Base-by-base conservation (phyloP, 2,797 vertebrate species). In the Sciurus vulgaris region DNA sequence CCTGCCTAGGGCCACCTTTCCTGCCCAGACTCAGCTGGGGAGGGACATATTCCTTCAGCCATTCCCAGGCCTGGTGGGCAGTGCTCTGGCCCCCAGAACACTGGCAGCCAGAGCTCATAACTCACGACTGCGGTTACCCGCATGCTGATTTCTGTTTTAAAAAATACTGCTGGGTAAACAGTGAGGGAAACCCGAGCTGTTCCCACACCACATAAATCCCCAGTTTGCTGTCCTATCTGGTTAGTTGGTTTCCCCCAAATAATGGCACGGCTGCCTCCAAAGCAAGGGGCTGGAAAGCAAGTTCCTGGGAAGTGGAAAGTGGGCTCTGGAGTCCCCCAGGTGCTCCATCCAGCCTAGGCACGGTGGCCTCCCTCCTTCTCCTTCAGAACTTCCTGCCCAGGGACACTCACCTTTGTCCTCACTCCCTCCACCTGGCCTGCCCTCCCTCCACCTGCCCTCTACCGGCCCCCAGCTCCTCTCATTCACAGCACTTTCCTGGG, bases 181-280 rank as follows among this genome's bases (percentile, higher is more conserved):
- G 94, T 69, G 91, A 93, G 94, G 96, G 97, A 97, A 97, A 93
- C 65, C 89, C 0, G 86, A 97, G 96, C 95, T 78, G 89, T 96
- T 97, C 96, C 97, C 97, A 96, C 97, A 98, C 97, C 92, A 96
- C 97, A 97, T 97, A 97, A 98, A 98, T 98, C 95, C 83, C 59
- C 0, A 2, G 76, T 47, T 86, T 86, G 91, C 97, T 94, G 96
- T 98, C 96, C 93, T 91, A 94, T 94, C 97, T 96, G 84, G 84
- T 96, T 97, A 97, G 94, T 77, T 76, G 79, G 22, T 84, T 88
- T 51, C 88, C 87, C 63, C 86, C 44, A 86, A 89, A 96, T 78
- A 95, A 87, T 49, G 91, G 94, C 74, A 67, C n/a, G 51, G 56
- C 72, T 47, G 93, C 93, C 85, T 89, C 5, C 7, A n/a, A 65